phyloP scores from a whole-genome alignment of 2,888 invertebrate species.

The Acrobeloides nanus region DNA sequence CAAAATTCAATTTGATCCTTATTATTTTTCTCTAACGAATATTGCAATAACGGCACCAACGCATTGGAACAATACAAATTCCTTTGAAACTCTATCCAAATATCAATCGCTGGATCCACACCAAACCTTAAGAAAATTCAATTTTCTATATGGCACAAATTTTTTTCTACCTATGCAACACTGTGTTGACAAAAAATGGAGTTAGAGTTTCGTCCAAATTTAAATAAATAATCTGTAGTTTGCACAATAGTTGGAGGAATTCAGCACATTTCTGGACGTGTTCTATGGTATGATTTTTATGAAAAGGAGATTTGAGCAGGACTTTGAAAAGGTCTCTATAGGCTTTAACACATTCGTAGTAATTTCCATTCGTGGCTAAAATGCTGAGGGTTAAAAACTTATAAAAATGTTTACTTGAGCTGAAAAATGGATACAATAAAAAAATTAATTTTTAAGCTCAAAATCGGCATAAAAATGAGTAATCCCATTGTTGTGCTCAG shows the following conservation, averaged over 20 bases:
- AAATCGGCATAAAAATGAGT: no score
- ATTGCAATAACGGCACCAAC: no score
- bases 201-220: conserved; percentile 35
- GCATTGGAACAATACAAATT: no score
- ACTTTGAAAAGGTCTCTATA: conserved; percentile 9
- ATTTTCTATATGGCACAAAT: no score
- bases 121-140: no score
- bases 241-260: conserved; percentile 31
- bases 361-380: conserved; percentile 11
- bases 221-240: conserved; percentile 29
- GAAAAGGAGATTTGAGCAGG: not conserved
- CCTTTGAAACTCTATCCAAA: no score
- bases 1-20: no score
- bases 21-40: no score
- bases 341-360: conserved; percentile 7
- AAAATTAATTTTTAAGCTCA: no score
- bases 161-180: conserved; percentile 29
- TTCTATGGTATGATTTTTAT: conserved; percentile 9
- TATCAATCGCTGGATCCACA: no score
- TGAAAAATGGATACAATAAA: no score
- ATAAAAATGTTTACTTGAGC: not conserved
- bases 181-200: conserved; percentile 24
- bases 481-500: no score
- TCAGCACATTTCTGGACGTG: conserved; percentile 32
- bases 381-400: not conserved